Conservation (phyloP, 2,113 vertebrate genomes). For the Hyla sarda region DNA sequence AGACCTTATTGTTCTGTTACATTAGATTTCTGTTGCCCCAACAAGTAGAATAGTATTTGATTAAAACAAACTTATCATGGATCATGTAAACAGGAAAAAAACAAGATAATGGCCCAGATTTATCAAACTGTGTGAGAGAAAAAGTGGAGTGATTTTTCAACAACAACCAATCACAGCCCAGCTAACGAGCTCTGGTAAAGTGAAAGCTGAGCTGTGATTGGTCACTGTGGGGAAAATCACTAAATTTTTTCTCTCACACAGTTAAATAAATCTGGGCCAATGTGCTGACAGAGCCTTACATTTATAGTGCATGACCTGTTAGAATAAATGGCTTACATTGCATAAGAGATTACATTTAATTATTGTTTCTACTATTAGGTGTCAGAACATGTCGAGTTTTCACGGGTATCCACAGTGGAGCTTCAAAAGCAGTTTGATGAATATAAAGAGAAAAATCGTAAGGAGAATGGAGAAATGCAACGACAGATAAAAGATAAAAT, state of each 20-base stretch:
- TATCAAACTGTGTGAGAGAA: too few species aligned
- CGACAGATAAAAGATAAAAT: conserved; percentile 85
- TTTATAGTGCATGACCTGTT: not conserved
- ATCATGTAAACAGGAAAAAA: not conserved
- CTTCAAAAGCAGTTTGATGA: conserved; percentile 92
- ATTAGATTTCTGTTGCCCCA: not conserved
- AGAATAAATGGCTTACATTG: not conserved
- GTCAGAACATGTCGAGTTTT: conserved; percentile 84
- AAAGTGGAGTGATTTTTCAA: too few species aligned
- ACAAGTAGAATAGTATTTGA: not conserved
- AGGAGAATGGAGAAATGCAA: conserved; percentile 85
- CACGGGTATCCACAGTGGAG: conserved; percentile 83
- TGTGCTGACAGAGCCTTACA: not conserved
- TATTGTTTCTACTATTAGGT: conserved; percentile 74
- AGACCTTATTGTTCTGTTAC: not conserved
- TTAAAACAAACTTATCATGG: not conserved
- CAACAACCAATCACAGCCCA: too few species aligned
- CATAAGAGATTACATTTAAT: not conserved
- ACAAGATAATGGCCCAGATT: too few species aligned
- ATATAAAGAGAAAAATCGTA: conserved; percentile 89
- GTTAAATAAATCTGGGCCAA: too few species aligned
- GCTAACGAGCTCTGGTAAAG: too few species aligned
- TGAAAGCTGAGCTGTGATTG: too few species aligned
- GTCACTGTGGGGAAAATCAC: too few species aligned
- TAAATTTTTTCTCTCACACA: too few species aligned